Evolutionary conservation across 2,113 vertebrate species (phyloP).

Genomic region (Struthidea cinerea): DNA sequence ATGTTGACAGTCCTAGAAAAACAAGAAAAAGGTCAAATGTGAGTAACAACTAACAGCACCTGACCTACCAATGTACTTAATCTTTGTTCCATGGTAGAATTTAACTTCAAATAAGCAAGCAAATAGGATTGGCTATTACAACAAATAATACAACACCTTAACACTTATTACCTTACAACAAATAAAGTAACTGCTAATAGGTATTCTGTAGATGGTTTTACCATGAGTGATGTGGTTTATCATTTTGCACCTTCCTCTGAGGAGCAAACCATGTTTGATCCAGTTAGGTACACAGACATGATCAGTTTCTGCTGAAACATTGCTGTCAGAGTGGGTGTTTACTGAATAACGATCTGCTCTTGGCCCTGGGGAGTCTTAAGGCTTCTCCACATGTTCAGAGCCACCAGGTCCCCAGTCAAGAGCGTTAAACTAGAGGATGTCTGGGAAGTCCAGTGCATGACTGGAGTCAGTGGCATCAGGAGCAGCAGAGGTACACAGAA

Average conservation of each 20-base stretch:
- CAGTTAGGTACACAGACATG: accelerated
- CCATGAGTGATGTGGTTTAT: background rate
- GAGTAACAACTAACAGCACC: background rate
- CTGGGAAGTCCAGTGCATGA: background rate
- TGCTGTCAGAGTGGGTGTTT: background rate
- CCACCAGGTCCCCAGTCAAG: background rate
- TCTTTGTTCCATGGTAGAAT: background rate
- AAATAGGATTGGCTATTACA: background rate
- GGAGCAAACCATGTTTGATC: background rate
- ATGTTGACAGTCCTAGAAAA: background rate
- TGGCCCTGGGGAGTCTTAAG: background rate
- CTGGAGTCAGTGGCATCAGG: background rate
- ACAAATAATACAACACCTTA: background rate
- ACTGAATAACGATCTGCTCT: no score
- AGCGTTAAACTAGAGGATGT: accelerated
- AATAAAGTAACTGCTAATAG: background rate
- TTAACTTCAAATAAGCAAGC: background rate
- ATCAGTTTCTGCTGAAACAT: background rate
- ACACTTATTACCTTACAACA: no score
- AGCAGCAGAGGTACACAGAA: background rate
- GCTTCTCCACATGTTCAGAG: background rate
- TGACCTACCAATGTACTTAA: background rate
- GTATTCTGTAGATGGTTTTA: background rate
- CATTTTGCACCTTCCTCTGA: background rate
- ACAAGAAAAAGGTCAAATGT: background rate